phyloP scores from a whole-genome alignment of 2,797 vertebrate genomes.

The Scolopax rusticola region DNA sequence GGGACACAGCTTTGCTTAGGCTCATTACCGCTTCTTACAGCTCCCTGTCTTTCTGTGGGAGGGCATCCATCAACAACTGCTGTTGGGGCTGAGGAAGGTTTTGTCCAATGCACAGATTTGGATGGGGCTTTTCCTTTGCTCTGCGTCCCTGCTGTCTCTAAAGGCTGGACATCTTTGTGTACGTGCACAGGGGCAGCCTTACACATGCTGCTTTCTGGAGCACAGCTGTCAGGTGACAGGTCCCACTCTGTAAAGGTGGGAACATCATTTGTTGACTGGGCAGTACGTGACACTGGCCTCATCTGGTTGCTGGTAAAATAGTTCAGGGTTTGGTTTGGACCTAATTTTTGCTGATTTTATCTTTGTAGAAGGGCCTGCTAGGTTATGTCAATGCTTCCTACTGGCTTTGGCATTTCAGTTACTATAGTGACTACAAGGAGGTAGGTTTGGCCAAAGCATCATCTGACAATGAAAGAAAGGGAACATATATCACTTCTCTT shows the following conservation, averaged over 20 bases:
- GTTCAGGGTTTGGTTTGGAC: not conserved
- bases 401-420: not conserved
- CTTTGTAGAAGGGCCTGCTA: not conserved
- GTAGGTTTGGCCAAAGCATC: not conserved
- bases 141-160: not conserved
- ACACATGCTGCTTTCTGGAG: fast-evolving
- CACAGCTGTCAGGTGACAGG: not conserved
- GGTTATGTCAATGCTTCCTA: not conserved
- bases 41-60: not conserved
- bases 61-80: not conserved
- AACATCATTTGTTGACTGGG: not conserved
- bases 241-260: not conserved
- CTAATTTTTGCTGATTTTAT: not conserved
- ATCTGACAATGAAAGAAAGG: not conserved
- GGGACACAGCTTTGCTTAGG: not conserved
- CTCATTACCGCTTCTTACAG: not conserved
- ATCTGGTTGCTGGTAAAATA: not conserved
- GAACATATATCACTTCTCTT: not conserved
- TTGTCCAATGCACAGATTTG: not conserved
- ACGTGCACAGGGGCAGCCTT: not conserved
- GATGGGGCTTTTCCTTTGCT: not conserved
- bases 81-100: not conserved
- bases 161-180: not conserved
- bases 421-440: not conserved
- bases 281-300: not conserved